Evolutionary conservation across 2,888 invertebrate species (phyloP).

Genomic region (Muscina levida): DNA sequence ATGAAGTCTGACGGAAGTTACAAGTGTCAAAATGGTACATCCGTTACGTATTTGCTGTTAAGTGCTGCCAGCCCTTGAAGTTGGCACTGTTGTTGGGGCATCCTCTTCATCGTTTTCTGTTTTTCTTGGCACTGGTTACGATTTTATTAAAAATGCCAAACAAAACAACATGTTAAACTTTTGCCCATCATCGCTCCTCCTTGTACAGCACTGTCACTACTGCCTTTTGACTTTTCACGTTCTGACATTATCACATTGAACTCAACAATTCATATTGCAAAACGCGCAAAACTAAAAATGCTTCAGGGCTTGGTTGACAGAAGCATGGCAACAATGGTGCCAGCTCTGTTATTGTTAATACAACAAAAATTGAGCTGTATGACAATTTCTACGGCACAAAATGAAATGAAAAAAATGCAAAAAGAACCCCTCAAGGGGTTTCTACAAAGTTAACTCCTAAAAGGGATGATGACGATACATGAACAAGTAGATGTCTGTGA

Average conservation of each 20-base stretch:
- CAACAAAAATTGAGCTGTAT: no score
- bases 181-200: background rate
- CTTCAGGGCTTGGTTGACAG: background rate
- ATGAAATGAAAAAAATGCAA: no score
- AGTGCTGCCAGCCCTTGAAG: constrained; percentile 11
- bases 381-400: no score
- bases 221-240: constrained; percentile 6
- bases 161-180: constrained; percentile 26
- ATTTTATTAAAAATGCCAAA: constrained; percentile 30
- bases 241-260: constrained; percentile 30
- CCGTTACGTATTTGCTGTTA: constrained; percentile 45
- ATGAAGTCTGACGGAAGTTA: constrained; percentile 44
- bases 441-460: no score
- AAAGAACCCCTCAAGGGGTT: no score
- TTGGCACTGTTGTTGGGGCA: background rate
- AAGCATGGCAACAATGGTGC: constrained; percentile 28
- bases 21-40: constrained; percentile 59
- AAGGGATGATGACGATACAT: no score
- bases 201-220: background rate
- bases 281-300: constrained; percentile 10
- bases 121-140: constrained; percentile 41
- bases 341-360: constrained; percentile 5
- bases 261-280: background rate
- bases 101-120: background rate
- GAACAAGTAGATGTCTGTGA: no score